Percentiles rank a stretch among this genome's conserved stretches.
Evolutionary conservation across 2,113 vertebrate genomes (phyloP).

Genomic region (Psilopsiagon aurifrons): DNA sequence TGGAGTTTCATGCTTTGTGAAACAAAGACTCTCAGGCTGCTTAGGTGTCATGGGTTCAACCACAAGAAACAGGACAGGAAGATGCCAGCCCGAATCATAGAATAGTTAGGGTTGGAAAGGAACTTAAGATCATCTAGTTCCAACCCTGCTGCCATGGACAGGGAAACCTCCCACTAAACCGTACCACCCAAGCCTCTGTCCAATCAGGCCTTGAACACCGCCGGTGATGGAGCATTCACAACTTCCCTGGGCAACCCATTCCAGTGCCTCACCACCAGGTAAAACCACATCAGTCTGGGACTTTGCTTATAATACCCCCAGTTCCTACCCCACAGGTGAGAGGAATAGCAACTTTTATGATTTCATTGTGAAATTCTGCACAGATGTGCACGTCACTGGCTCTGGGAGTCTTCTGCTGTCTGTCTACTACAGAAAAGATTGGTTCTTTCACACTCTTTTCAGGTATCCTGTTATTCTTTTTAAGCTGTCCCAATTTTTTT

Average conservation of each 20-base stretch:
- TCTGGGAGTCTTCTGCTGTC: neutral
- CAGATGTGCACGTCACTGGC: neutral
- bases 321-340: neutral
- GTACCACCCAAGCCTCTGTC: no score
- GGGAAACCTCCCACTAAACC: no score
- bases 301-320: accelerated
- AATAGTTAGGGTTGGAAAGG: no score
- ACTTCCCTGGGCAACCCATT: no score
- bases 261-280: neutral
- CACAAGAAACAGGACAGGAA: neutral
- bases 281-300: neutral
- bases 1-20: constrained; percentile 53
- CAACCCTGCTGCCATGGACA: no score
- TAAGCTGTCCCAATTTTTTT: neutral
- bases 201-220: no score
- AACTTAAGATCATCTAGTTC: no score
- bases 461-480: neutral
- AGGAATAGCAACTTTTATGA: neutral
- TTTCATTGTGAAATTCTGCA: neutral
- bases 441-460: neutral
- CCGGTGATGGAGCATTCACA: no score
- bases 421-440: neutral
- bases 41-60: no score
- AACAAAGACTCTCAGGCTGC: constrained; percentile 34
- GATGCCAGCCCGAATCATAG: neutral